Percentiles rank a stretch among this genome's conserved stretches.
phyloP scores from a whole-genome alignment of 2,113 vertebrate species.

The Pedetes capensis region DNA sequence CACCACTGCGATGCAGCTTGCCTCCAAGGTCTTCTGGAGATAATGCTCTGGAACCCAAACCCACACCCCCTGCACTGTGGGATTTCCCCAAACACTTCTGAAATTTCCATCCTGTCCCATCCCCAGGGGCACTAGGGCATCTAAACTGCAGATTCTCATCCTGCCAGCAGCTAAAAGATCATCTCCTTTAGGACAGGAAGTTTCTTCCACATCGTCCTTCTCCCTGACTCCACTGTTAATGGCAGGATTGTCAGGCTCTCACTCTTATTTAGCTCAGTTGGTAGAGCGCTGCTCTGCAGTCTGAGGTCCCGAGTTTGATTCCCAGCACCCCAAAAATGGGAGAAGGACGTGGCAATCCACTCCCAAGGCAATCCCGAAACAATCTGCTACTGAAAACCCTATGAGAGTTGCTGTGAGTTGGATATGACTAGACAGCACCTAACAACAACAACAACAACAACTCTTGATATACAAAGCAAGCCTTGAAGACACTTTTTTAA shows the following conservation, averaged over 20 bases:
- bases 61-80: not conserved
- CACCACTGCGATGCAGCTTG: no score
- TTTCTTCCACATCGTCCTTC: not conserved
- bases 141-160: not conserved
- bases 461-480: not conserved
- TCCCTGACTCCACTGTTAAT: not conserved
- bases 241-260: not conserved
- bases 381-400: no score
- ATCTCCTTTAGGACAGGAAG: not conserved
- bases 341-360: no score
- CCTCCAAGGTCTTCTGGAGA: not conserved
- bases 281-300: no score
- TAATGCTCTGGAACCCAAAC: not conserved
- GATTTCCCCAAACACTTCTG: not conserved
- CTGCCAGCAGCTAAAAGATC: not conserved
- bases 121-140: not conserved
- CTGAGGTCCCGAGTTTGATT: no score
- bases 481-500: not conserved
- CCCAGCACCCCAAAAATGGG: no score
- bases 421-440: no score
- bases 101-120: not conserved
- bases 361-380: no score
- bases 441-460: no score
- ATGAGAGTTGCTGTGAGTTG: no score
- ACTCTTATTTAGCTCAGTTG: no score